phyloP scores from a whole-genome alignment of 1,140 invertebrate species.

The Drosophila takahashii region DNA sequence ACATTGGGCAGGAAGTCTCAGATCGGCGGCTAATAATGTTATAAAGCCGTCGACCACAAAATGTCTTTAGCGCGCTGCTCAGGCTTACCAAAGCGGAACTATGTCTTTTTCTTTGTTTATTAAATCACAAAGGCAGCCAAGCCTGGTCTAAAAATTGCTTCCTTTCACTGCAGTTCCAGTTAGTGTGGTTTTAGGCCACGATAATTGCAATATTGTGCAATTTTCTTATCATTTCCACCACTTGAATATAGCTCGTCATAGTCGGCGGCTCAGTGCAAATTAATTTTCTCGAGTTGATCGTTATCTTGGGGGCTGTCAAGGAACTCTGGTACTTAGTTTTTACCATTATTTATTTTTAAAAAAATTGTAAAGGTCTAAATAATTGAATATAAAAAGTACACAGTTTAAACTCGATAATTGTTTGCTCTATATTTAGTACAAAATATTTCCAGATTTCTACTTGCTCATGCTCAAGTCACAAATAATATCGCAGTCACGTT shows the following conservation, averaged over 20 bases:
- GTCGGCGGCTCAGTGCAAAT: slow-evolving; percentile 7
- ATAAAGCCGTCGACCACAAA: slow-evolving; percentile 28
- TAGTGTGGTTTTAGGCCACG: neutral
- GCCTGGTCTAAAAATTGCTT: slow-evolving; percentile 12
- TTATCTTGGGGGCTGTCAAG: neutral
- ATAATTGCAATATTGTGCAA: slow-evolving; percentile 27
- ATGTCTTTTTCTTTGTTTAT: slow-evolving; percentile 18
- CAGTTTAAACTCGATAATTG: neutral
- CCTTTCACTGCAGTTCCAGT: neutral
- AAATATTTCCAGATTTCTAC: neutral
- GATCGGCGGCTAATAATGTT: slow-evolving; percentile 33
- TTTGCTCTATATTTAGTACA: slow-evolving; percentile 1
- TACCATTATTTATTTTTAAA: neutral
- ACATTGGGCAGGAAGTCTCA: slow-evolving; percentile 42
- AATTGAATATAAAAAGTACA: neutral
- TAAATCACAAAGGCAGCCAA: slow-evolving; percentile 40
- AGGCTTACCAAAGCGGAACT: slow-evolving; percentile 49
- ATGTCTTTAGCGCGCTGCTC: slow-evolving; percentile 9
- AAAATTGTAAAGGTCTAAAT: neutral
- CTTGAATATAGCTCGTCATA: slow-evolving; percentile 12
- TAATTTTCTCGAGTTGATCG: slow-evolving; percentile 11
- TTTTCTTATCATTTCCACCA: slow-evolving; percentile 21
- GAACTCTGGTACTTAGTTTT: neutral
- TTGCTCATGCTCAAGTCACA: neutral
- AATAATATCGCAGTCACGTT: slow-evolving; percentile 23